phyloP scores from a whole-genome alignment of 2,797 vertebrate genomes.

The Danio choprae region DNA sequence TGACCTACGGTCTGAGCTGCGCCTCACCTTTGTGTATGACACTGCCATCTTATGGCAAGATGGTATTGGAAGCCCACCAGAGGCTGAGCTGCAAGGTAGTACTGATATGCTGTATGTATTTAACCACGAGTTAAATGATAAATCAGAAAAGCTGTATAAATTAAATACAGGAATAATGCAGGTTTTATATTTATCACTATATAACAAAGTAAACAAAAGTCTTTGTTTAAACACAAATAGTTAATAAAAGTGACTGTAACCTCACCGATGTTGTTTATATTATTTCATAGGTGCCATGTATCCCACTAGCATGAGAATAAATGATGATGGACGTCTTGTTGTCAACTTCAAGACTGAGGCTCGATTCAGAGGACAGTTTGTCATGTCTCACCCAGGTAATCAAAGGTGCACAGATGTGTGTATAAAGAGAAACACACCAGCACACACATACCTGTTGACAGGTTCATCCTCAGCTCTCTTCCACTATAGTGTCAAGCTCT shows the following conservation, averaged over 20 bases:
- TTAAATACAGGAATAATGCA: not conserved
- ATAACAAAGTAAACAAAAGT: not conserved
- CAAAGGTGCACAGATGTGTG: not conserved
- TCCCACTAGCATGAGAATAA: constrained; percentile 84
- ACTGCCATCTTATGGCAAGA: constrained; percentile 87
- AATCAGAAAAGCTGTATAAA: too few relatives aligned
- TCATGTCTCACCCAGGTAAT: constrained; percentile 85
- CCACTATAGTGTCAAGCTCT: not conserved
- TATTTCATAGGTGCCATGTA: constrained; percentile 80
- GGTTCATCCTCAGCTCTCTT: not conserved
- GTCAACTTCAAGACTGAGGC: constrained; percentile 85
- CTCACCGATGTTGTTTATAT: not conserved
- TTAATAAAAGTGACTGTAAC: not conserved
- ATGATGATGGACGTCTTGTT: constrained; percentile 81
- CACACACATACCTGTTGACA: constrained; percentile 13
- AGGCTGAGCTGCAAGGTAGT: constrained; percentile 83
- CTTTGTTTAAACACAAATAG: not conserved
- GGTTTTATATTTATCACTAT: not conserved
- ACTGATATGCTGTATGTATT: not conserved
- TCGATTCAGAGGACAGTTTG: constrained; percentile 83
- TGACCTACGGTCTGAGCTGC: constrained; percentile 84
- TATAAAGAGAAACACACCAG: not conserved
- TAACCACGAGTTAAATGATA: not conserved
- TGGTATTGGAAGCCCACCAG: constrained; percentile 83
- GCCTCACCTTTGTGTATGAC: constrained; percentile 85